Percentiles rank a stretch among this genome's conserved stretches.
These are phyloP conservation scores for Aphelinus certus DNA, from an alignment of 1,140 invertebrate genomes.

Conservation along the genomic window DNA sequence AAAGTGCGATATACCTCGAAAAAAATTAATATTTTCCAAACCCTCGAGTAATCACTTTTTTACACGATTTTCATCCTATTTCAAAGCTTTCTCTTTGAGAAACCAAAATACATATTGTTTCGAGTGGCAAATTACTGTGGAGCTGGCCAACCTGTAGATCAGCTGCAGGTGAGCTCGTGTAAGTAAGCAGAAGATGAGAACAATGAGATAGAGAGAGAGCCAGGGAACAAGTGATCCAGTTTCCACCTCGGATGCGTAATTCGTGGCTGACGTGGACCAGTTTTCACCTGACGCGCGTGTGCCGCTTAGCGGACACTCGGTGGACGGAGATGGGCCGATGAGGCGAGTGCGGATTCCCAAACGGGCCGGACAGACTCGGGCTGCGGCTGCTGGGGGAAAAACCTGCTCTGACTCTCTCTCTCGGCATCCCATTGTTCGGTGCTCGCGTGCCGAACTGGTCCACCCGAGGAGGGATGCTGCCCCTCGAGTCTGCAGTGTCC, in stretches of 20 bases:
- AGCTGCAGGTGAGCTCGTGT: too few relatives aligned
- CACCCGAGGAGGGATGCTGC: conserved; percentile 53
- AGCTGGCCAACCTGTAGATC: too few relatives aligned
- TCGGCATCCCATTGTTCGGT: conserved; percentile 38
- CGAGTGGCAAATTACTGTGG: too few relatives aligned
- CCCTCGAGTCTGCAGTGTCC: conserved; percentile 56
- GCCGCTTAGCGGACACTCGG: too few relatives aligned
- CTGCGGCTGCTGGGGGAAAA: conserved; percentile 29
- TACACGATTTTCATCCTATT: too few relatives aligned
- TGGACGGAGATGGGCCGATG: background rate
- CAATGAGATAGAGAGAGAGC: too few relatives aligned
- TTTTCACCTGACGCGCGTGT: conserved; percentile 61
- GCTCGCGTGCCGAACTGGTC: conserved; percentile 53
- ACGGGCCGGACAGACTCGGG: conserved; percentile 8
- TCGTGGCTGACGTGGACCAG: conserved; percentile 54
- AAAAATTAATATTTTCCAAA: too few relatives aligned
- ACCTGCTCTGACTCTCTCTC: conserved; percentile 53
- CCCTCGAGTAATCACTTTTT: too few relatives aligned
- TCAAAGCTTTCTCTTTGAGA: too few relatives aligned
- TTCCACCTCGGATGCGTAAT: conserved; percentile 17
- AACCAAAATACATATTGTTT: too few relatives aligned
- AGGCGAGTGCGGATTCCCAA: conserved; percentile 5
- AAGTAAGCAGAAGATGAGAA: too few relatives aligned
- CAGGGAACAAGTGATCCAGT: conserved; percentile 23
- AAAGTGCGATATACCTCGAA: too few relatives aligned